A percentile compares a stretch with the other conserved stretches of the same genome.
These are phyloP conservation scores for Campylorhamphus procurvoides DNA, from an alignment of 2,113 vertebrate species.

Conservation along the genomic window DNA sequence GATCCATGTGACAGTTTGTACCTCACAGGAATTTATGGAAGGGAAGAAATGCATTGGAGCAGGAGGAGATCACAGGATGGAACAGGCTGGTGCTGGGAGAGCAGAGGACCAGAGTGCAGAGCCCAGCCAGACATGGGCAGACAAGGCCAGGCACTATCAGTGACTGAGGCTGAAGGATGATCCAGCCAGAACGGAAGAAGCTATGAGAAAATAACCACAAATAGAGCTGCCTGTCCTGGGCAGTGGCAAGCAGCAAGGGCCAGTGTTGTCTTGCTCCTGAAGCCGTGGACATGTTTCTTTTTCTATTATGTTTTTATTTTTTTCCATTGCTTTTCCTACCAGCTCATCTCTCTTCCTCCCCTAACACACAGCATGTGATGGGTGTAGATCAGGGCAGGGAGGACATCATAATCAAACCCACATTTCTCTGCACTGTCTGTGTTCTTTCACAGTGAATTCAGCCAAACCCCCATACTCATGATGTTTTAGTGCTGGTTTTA, in stretches of 20 bases:
- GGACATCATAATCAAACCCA: neutral
- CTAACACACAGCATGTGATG: neutral
- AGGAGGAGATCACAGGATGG: neutral
- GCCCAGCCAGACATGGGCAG: neutral
- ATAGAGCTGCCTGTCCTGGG: neutral
- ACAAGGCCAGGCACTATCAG: accelerated
- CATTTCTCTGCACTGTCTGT: neutral
- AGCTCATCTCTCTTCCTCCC: neutral
- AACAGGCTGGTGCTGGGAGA: neutral
- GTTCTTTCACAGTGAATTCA: neutral
- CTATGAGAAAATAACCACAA: neutral
- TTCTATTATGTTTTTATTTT: neutral
- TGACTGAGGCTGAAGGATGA: neutral
- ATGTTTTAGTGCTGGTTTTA: neutral
- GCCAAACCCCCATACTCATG: neutral
- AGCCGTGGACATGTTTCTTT: neutral
- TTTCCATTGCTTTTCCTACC: neutral
- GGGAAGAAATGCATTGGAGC: neutral
- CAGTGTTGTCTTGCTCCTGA: neutral
- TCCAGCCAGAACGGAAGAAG: neutral
- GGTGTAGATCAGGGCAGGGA: neutral
- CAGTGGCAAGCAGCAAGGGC: neutral
- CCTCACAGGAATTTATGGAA: neutral
- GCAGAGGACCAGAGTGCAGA: neutral
- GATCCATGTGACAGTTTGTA: neutral